Percentiles rank a stretch among this genome's conserved stretches.
These are phyloP conservation scores for Lucinisca nassula DNA, from an alignment of 2,888 invertebrate species.

Conservation along the genomic window DNA sequence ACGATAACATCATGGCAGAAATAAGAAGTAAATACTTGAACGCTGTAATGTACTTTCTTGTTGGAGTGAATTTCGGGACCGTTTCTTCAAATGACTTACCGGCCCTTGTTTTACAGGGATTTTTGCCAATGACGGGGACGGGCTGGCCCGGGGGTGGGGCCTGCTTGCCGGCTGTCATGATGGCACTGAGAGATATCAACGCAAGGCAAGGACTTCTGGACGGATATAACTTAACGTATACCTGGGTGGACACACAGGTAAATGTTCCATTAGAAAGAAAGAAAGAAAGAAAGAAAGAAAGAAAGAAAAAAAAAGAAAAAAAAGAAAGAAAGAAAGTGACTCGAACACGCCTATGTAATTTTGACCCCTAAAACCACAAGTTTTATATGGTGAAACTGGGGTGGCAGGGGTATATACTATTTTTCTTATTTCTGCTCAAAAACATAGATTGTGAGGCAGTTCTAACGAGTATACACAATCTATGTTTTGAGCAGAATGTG, in stretches of 20 bases:
- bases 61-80: background rate
- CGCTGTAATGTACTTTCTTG: background rate
- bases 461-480: too few species aligned
- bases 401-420: too few species aligned
- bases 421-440: too few species aligned
- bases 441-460: too few species aligned
- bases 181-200: constrained; percentile 26
- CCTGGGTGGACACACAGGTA: constrained; percentile 15
- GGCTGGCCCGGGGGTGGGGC: constrained; percentile 28
- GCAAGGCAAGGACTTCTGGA: background rate
- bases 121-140: constrained; percentile 25
- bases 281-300: background rate
- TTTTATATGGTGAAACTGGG: too few species aligned
- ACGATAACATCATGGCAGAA: too few species aligned
- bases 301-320: background rate
- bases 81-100: background rate
- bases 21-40: too few species aligned
- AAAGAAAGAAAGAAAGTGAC: background rate
- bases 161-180: constrained; percentile 8
- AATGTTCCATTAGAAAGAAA: background rate
- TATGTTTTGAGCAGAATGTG: too few species aligned
- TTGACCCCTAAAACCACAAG: too few species aligned
- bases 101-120: background rate
- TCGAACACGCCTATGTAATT: too few species aligned
- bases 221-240: constrained; percentile 21